Conservation (phyloP, 2,113 vertebrate species). For the Otus sunia region DNA sequence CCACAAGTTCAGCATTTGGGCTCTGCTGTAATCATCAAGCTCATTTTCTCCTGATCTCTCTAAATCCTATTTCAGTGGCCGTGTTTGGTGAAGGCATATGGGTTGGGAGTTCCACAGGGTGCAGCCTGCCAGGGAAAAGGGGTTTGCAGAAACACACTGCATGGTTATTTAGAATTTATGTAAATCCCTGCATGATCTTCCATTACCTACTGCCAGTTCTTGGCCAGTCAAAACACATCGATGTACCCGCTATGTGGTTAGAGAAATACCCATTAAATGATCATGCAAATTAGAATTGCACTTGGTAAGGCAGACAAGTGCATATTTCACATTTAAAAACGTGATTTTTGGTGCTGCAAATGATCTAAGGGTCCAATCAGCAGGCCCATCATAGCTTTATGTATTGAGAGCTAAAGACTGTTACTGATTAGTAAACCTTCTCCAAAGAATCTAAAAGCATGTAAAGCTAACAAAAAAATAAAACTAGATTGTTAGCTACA, state of each 20-base stretch:
- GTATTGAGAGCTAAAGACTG: fast-evolving
- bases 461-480: background rate
- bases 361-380: background rate
- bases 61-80: background rate
- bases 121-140: background rate
- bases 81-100: background rate
- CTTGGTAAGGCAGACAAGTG: background rate
- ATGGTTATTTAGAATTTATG: background rate
- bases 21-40: background rate
- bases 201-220: background rate
- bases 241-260: background rate
- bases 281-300: background rate
- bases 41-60: background rate
- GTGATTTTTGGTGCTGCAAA: background rate
- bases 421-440: background rate
- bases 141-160: background rate
- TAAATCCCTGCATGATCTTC: background rate
- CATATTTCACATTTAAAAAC: background rate
- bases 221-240: background rate
- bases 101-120: background rate
- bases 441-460: background rate
- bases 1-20: background rate
- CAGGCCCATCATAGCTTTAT: background rate
- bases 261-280: background rate
- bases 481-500: background rate